Percentiles rank a stretch among this genome's conserved stretches.
Evolutionary conservation across 2,888 invertebrate species (phyloP).

Genomic region (Pyrocoelia pectoralis): DNA sequence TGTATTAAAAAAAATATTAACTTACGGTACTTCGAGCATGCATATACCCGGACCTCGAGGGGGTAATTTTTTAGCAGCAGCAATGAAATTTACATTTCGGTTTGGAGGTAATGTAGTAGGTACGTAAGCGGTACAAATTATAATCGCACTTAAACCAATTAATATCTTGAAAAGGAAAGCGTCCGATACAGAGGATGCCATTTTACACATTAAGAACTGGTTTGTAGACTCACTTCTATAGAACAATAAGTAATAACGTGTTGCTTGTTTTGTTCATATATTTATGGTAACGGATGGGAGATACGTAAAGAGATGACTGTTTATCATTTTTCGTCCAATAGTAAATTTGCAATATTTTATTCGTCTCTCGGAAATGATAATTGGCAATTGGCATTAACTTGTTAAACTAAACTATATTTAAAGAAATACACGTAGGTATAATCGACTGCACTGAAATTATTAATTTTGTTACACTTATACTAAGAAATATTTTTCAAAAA

Average conservation of each 20-base stretch:
- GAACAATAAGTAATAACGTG: conserved; percentile 3
- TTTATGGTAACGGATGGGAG: conserved; percentile 21
- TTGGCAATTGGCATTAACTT: not conserved
- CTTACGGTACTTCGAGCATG: conserved; percentile 72
- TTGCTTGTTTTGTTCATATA: conserved; percentile 13
- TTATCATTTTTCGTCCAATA: not conserved
- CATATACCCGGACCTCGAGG: conserved; percentile 62
- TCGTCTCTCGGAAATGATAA: conserved; percentile 1
- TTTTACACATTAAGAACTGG: not conserved
- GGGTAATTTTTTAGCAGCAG: conserved; percentile 13
- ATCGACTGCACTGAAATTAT: too few relatives aligned
- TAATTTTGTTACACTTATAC: too few relatives aligned
- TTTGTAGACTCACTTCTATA: conserved; percentile 12
- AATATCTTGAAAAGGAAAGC: not conserved
- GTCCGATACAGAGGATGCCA: not conserved
- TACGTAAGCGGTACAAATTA: not conserved
- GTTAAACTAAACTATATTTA: not conserved
- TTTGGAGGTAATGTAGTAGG: not conserved
- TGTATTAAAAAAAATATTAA: conserved; percentile 43
- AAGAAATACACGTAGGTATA: too few relatives aligned
- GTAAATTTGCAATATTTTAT: not conserved
- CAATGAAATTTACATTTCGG: not conserved
- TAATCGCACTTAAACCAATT: not conserved
- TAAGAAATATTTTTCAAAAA: too few relatives aligned
- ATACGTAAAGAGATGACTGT: not conserved